Base-by-base conservation (phyloP, 2,888 invertebrate species). In the Drosophila imparisetae region DNA sequence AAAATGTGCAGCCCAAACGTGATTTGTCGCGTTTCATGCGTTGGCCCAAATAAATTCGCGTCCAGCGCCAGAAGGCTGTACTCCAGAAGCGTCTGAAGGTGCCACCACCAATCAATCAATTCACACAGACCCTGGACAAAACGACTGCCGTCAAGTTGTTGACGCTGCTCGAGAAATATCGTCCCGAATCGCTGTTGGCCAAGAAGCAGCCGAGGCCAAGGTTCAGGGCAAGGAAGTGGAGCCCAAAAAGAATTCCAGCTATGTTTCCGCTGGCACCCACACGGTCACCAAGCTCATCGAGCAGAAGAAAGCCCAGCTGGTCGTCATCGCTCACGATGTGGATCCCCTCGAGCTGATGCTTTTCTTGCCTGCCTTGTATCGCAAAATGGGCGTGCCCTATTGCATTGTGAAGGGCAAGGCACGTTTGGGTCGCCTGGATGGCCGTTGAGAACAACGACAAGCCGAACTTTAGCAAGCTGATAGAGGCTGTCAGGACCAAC, bases 311-410 rank as follows among this genome's bases (percentile, higher is more conserved):
- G 93, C 98, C 98, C 0, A 96, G 97, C 93, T 96, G 77, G 99
- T 99, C 24, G 96, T 99, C 87, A 99, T 99, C 91, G 98, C 99
- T 63, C 98, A 99, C 92, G 99, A 99, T 95, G 99, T 99, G 40
- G 99, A 99, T 93, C 99, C 99, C 40, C 96, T 99, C 93, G 99
- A 99, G 98, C 94, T 99, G 92, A 99, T 99, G 3, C 94, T 99
- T 45, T 99, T 98, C 95, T 94, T 99, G 92, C 99, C 99, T 50
- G 98, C 99, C 36, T 95, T 99, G 80, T 99, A 99, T 95, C 96
- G 99, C 89, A 99, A 99, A 94, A 99, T 99, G 99, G 99, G 98
- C 71, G 98, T 99, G n/a, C 99, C 99, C 24, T 99, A 99, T 94
- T 99, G 99, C 93, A 99, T 99, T 88, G 96, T 99, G 32, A 99